Percentiles rank a stretch among this genome's conserved stretches.
Conservation (phyloP, 1,140 invertebrate species). For the Leguminivora glycinivorella region DNA sequence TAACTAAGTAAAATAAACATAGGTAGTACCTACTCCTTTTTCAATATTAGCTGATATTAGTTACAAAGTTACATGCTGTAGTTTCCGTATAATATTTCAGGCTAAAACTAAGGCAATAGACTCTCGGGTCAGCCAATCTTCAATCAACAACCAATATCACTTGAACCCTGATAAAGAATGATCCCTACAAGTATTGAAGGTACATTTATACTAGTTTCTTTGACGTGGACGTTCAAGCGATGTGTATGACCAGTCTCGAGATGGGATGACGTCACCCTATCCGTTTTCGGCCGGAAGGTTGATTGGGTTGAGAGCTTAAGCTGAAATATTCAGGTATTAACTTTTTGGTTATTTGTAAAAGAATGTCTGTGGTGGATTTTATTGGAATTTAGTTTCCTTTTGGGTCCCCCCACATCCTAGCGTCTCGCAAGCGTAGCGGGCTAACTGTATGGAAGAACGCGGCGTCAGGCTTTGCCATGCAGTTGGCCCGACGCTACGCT, state of each 20-base stretch:
- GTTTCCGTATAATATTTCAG: not conserved
- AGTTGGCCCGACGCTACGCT: no score
- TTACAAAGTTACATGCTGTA: no score
- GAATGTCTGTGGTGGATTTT: not conserved
- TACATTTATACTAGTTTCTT: not conserved
- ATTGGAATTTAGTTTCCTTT: not conserved
- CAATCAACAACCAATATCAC: not conserved
- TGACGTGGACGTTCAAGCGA: not conserved
- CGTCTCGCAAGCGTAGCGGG: no score
- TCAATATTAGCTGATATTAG: no score
- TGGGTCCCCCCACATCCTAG: no score
- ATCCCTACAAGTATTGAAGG: not conserved
- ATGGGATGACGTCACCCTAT: not conserved
- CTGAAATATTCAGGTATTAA: constrained; percentile 5
- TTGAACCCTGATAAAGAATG: not conserved
- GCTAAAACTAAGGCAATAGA: not conserved
- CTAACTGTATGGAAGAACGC: no score
- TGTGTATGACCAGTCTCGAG: not conserved
- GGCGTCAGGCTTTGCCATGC: no score
- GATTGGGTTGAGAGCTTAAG: constrained; percentile 6
- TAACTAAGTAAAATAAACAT: no score
- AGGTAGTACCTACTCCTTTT: no score
- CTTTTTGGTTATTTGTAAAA: not conserved
- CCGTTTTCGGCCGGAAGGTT: constrained; percentile 4
- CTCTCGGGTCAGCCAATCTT: not conserved